Conservation (phyloP, 2,888 invertebrate species). For the Halocaridina rubra region DNA sequence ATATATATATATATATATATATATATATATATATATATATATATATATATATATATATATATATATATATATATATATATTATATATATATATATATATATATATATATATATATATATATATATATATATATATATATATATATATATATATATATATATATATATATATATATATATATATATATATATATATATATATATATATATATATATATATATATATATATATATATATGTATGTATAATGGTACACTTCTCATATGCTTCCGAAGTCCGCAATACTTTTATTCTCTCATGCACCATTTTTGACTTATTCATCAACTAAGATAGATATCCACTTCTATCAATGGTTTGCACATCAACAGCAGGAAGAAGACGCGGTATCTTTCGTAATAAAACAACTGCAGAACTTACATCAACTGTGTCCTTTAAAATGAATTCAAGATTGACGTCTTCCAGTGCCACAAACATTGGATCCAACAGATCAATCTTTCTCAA, state of each 20-base stretch:
- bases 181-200: background rate
- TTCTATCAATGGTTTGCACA: conserved; percentile 7
- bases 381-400: conserved; percentile 11
- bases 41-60: background rate
- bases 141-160: background rate
- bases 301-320: background rate
- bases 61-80: background rate
- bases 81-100: background rate
- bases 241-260: too few relatives aligned
- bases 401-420: conserved; percentile 1
- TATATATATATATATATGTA: background rate
- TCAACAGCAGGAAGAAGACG: conserved; percentile 18
- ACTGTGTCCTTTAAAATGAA: background rate
- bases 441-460: background rate
- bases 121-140: too few relatives aligned
- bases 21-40: background rate
- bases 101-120: background rate
- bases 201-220: background rate
- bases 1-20: background rate
- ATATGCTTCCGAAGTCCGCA: background rate
- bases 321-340: background rate
- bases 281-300: background rate
- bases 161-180: background rate
- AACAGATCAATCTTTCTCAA: background rate
- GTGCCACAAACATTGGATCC: conserved; percentile 12